Conservation (phyloP, 2,888 invertebrate species). For the Seira sanloemensis region DNA sequence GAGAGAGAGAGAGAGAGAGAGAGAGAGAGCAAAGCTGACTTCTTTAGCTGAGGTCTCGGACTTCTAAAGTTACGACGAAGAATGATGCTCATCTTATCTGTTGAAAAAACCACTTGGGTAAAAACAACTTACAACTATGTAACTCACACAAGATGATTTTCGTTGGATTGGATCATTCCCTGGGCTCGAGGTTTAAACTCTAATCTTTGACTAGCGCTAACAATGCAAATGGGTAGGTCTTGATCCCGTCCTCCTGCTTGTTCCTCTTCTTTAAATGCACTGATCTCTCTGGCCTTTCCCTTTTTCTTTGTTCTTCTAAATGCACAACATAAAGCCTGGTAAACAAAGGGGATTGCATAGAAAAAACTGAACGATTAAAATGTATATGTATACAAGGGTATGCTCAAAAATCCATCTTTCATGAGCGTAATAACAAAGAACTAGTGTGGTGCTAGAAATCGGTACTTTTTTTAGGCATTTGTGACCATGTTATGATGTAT, state of each 20-base stretch:
- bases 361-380: too few species aligned
- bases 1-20: too few species aligned
- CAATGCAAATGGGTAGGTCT: background rate
- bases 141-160: background rate
- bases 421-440: too few species aligned
- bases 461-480: too few species aligned
- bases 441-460: too few species aligned
- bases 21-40: background rate
- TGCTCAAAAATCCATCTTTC: too few species aligned
- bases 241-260: background rate
- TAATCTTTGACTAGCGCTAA: background rate
- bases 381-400: too few species aligned
- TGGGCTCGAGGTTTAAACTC: background rate
- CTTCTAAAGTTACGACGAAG: too few species aligned
- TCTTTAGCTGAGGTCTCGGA: background rate
- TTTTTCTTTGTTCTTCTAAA: background rate
- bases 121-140: too few species aligned
- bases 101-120: background rate
- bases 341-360: too few species aligned
- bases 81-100: background rate
- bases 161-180: background rate
- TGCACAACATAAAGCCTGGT: too few species aligned
- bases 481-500: too few species aligned
- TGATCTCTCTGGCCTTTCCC: background rate
- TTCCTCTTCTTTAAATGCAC: background rate